phyloP scores from a whole-genome alignment of 1,140 invertebrate species.

The Caenorhabditis elegans region WBcel235 BX284605.5:9206001-9206500 shows the following conservation, averaged over 20 bases:
- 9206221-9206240: slow-evolving; percentile 70
- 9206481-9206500: slow-evolving; percentile 46
- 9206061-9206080: not conserved
- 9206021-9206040: slow-evolving; percentile 39
- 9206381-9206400: slow-evolving; percentile 49
- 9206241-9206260: slow-evolving; percentile 71
- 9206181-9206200: slow-evolving; percentile 66
- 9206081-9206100: slow-evolving; percentile 54
- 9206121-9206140: slow-evolving; percentile 54
- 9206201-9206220: slow-evolving; percentile 69
- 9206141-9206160: slow-evolving; percentile 53
- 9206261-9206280: slow-evolving; percentile 71
- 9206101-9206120: slow-evolving; percentile 62
- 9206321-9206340: slow-evolving; percentile 70
- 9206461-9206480: slow-evolving; percentile 47
- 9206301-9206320: slow-evolving; percentile 68
- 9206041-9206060: not conserved
- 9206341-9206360: slow-evolving; percentile 60
- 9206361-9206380: slow-evolving; percentile 44
- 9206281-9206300: slow-evolving; percentile 67
- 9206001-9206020: slow-evolving; percentile 65
- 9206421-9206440: slow-evolving; percentile 50
- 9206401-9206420: slow-evolving; percentile 47
- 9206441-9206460: slow-evolving; percentile 49
- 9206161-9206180: slow-evolving; percentile 59